These are phyloP conservation scores for Agrotis ipsilon DNA, from an alignment of 2,888 invertebrate genomes.

Conservation along the genomic window DNA sequence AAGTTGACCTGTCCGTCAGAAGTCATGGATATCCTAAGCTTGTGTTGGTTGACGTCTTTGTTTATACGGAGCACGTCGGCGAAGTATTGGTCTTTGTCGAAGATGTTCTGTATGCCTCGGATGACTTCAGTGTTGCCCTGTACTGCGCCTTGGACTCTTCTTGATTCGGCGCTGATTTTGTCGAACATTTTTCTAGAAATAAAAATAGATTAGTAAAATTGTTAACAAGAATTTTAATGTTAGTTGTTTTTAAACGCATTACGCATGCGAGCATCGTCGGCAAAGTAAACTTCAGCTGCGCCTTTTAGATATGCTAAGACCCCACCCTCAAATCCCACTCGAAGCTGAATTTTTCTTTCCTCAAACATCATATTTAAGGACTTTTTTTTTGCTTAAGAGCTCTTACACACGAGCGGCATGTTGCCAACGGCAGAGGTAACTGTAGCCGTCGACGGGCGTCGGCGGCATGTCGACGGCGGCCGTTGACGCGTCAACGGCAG, in stretches of 20 bases:
- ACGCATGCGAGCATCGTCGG: no score
- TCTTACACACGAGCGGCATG: no score
- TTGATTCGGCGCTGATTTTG: constrained; percentile 90
- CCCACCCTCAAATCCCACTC: background rate
- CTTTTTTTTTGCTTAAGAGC: background rate
- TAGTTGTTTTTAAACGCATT: no score
- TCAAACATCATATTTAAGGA: background rate
- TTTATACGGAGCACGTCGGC: constrained; percentile 89
- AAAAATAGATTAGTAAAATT: background rate
- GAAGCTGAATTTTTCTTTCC: no score
- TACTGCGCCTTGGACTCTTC: constrained; percentile 85
- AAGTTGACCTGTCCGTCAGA: constrained; percentile 85
- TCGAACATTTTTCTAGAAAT: constrained; percentile 90
- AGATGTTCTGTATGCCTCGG: constrained; percentile 87
- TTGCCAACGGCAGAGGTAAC: no score
- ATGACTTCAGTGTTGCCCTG: constrained; percentile 91
- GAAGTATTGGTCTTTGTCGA: constrained; percentile 90
- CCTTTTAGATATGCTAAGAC: no score
- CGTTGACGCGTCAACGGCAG: no score
- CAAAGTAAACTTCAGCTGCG: no score
- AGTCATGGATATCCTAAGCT: constrained; percentile 87
- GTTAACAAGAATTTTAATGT: no score
- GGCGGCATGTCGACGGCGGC: no score
- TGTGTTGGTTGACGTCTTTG: constrained; percentile 89
- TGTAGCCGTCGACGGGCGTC: no score